Conservation (phyloP, 2,797 vertebrate species). For the Iguana delicatissima region DNA sequence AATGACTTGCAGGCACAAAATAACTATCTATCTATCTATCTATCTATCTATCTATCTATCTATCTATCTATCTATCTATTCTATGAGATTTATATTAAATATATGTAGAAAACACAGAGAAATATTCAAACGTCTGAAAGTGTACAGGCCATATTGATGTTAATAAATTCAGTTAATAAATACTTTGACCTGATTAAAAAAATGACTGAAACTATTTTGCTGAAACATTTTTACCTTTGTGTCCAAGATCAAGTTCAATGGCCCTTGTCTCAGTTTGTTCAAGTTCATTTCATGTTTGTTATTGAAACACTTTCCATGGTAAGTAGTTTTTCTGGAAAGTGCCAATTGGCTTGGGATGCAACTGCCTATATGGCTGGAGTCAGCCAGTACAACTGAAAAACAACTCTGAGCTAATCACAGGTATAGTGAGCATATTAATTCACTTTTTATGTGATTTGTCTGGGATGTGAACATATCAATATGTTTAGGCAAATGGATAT, state of each 20-base stretch:
- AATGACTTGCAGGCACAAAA: too few species aligned
- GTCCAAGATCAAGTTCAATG: constrained; percentile 8
- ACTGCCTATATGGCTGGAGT: neutral
- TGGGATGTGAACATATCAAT: neutral
- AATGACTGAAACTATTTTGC: neutral
- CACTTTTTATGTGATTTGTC: neutral
- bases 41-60: too few species aligned
- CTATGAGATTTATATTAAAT: too few species aligned
- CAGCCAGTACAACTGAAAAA: neutral
- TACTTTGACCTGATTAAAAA: constrained; percentile 11
- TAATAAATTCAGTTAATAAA: too few species aligned
- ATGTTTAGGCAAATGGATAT: too few species aligned
- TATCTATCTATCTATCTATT: too few species aligned
- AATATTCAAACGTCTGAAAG: too few species aligned
- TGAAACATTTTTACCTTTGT: neutral
- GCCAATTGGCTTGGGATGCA: neutral
- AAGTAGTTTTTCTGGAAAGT: neutral
- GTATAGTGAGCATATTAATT: neutral
- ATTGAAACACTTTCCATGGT: constrained; percentile 1
- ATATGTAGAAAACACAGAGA: too few species aligned
- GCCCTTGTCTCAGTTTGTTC: constrained; percentile 8
- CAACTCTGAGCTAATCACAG: neutral
- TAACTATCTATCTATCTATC: too few species aligned
- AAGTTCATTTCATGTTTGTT: neutral
- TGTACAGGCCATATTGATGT: too few species aligned